phyloP scores from a whole-genome alignment of 2,888 invertebrate genomes.

The Catocala nupta region DNA sequence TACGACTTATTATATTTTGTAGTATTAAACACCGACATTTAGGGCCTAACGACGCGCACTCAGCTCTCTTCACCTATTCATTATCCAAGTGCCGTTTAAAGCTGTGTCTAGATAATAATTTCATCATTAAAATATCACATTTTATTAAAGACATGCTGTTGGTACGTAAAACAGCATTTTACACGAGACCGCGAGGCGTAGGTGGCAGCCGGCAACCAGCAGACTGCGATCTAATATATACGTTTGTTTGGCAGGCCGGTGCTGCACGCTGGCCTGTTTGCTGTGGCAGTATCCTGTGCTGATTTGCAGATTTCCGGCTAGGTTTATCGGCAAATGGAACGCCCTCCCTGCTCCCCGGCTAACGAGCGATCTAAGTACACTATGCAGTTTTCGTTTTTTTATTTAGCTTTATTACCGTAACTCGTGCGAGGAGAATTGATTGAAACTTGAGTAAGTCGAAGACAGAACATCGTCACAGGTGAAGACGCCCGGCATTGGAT shows the following conservation, averaged over 20 bases:
- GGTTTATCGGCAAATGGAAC: slow-evolving; percentile 72
- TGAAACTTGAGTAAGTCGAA: slow-evolving; percentile 26
- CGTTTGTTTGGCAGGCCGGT: slow-evolving; percentile 87
- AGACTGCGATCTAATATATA: slow-evolving; percentile 74
- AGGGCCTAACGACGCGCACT: slow-evolving; percentile 4
- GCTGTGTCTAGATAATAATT: slow-evolving; percentile 6
- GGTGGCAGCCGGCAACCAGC: slow-evolving; percentile 59
- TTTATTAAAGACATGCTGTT: slow-evolving; percentile 2
- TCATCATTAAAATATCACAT: neutral
- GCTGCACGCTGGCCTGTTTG: slow-evolving; percentile 86
- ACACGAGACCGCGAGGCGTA: slow-evolving; percentile 42
- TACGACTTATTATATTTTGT: slow-evolving; percentile 2
- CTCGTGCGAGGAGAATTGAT: slow-evolving; percentile 25
- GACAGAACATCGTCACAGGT: slow-evolving; percentile 47
- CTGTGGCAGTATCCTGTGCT: slow-evolving; percentile 86
- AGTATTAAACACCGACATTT: slow-evolving; percentile 1
- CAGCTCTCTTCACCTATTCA: neutral
- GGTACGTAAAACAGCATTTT: slow-evolving; percentile 18
- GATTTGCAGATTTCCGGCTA: slow-evolving; percentile 84
- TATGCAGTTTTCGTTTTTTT: slow-evolving; percentile 40
- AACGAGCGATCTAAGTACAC: slow-evolving; percentile 54
- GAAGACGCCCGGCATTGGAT: slow-evolving; percentile 62
- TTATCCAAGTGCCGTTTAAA: neutral
- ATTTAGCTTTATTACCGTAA: slow-evolving; percentile 43
- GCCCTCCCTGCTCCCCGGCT: slow-evolving; percentile 72